phyloP scores from a whole-genome alignment of 2,797 vertebrate genomes.

The Poecile montanus region DNA sequence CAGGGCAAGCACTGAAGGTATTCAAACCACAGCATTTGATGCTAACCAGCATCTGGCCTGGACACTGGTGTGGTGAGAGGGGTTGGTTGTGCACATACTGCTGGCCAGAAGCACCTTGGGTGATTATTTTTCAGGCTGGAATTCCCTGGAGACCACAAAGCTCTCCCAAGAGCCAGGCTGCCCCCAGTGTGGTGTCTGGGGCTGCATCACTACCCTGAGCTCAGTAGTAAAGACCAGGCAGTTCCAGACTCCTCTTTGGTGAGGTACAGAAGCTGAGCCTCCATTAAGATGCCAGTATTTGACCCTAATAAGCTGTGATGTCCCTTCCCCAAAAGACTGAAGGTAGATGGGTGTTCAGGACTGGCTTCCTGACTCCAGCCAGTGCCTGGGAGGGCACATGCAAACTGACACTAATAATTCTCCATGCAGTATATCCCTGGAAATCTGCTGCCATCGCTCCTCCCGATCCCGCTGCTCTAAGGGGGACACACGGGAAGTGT shows the following conservation, averaged over 20 bases:
- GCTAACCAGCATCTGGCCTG: not conserved
- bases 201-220: not conserved
- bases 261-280: not conserved
- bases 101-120: not conserved
- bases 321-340: not conserved
- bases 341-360: slow-evolving; percentile 25
- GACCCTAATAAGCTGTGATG: slow-evolving; percentile 52
- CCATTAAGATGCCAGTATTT: slow-evolving; percentile 8
- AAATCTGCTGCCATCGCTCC: not conserved
- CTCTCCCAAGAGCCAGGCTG: not conserved
- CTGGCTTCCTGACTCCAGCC: slow-evolving; percentile 35
- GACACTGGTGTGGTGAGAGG: not conserved
- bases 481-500: accelerated
- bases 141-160: not conserved
- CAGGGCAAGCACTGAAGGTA: not conserved
- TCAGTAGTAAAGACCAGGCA: slow-evolving; percentile 1
- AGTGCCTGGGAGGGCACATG: not conserved
- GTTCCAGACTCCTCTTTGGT: not conserved
- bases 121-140: not conserved
- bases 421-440: not conserved
- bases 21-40: not conserved
- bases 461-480: not conserved
- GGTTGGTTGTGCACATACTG: not conserved
- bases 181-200: accelerated
- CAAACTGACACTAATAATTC: slow-evolving; percentile 34